Percentiles rank a stretch among this genome's conserved stretches.
Conservation (phyloP, 1,140 invertebrate species). For the Eurosta solidaginis region DNA sequence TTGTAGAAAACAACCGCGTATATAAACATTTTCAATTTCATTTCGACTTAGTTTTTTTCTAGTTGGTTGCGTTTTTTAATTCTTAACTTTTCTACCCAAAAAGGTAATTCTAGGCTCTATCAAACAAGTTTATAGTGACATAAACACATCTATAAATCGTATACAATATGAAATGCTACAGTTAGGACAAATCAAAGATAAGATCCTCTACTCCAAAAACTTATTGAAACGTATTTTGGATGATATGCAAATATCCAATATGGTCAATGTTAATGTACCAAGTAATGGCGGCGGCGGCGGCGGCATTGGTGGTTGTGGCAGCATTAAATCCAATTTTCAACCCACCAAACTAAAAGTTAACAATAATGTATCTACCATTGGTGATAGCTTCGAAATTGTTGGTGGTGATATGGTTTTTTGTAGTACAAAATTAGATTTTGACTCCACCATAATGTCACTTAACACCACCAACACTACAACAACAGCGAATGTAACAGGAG, state of each 20-base stretch:
- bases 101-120: conserved; percentile 45
- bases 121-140: conserved; percentile 50
- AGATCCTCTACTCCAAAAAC: conserved; percentile 52
- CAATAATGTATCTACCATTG: conserved; percentile 40
- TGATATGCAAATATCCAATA: conserved; percentile 42
- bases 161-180: conserved; percentile 54
- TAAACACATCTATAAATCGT: conserved; percentile 47
- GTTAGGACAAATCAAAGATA: conserved; percentile 54
- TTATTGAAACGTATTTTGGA: conserved; percentile 48
- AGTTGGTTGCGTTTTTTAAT: background rate
- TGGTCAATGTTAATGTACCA: conserved; percentile 32
- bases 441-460: conserved; percentile 40
- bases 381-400: conserved; percentile 49
- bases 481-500: background rate
- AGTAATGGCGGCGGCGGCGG: background rate
- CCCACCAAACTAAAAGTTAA: conserved; percentile 48
- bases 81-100: background rate
- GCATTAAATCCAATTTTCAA: conserved; percentile 45
- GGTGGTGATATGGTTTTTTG: conserved; percentile 52
- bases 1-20: no score
- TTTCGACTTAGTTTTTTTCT: background rate
- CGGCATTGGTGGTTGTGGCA: no score
- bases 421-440: conserved; percentile 53
- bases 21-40: background rate
- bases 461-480: conserved; percentile 31